Evolutionary conservation across 2,888 invertebrate genomes (phyloP), one percentile per base, ranked within the genome.

Genomic region (Drosophila rubida): DNA sequence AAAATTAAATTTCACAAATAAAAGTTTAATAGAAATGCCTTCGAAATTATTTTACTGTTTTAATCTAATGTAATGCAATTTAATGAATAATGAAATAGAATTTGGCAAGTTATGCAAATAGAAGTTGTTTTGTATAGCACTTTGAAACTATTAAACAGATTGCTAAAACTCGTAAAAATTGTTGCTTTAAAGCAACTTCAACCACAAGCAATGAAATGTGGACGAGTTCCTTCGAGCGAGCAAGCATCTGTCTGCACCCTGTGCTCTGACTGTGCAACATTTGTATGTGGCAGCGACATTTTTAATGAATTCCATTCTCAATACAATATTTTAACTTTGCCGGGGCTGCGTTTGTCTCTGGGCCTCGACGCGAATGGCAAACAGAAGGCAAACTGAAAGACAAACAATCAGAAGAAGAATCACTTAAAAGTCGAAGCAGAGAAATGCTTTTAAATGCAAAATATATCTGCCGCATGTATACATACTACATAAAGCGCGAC

Each of bases 371-470:
- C 19, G 19, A 19, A 67, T 54, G 30, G 35, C 75, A 83, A 83
- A 83, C 84, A 78, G 67, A 78, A 64, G 22, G 37, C 72, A 73
- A 83, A 53, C 51, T 30, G 51, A 41, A 53, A 81, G 66, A 75
- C 67, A 78, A 83, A 78, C 62, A 84, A 69, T 46, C 32, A 58
- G 55, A 55, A 58, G 68, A 66, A 51, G 68, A 66, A 51, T 59
- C 69, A 66, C 75, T 78, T 69, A 68, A 78, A 69, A 67, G 68
- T 57, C 44, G 59, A 53, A 72, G 73, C 78, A 69, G 65, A 39
- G 32, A 76, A 84, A 84, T 62, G 80, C 78, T 78, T 76, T 84
- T 76, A 73, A 68, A 73, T 65, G 57, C 44, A 44, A 46, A 51
- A 32, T 63, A 46, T 32, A 59, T 42, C 19, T 19, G 19, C 19